phyloP scores from a whole-genome alignment of 2,113 vertebrate genomes.

The Lepidothrix coronata region DNA sequence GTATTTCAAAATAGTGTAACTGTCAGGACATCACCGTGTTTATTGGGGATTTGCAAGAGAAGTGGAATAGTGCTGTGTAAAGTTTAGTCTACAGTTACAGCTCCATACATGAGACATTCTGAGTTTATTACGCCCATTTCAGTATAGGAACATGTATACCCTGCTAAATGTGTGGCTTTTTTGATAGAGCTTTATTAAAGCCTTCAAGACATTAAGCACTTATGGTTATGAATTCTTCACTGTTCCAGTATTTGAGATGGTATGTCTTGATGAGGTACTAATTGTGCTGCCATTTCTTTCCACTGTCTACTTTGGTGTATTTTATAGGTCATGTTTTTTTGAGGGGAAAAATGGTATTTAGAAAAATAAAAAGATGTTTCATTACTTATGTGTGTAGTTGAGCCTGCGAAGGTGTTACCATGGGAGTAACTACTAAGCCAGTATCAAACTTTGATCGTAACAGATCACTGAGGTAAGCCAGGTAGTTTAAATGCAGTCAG shows the following conservation, averaged over 20 bases:
- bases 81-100: background rate
- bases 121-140: background rate
- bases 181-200: background rate
- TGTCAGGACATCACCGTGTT: background rate
- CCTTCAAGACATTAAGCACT: background rate
- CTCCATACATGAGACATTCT: background rate
- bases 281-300: background rate
- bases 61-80: background rate
- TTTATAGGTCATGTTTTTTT: background rate
- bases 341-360: background rate
- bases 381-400: background rate
- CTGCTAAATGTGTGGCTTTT: background rate
- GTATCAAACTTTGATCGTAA: background rate
- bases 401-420: background rate
- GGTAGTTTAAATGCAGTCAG: background rate
- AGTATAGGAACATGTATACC: background rate
- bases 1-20: background rate
- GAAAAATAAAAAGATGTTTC: background rate
- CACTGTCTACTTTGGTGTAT: background rate
- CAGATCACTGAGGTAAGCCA: background rate
- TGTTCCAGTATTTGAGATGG: background rate
- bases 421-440: background rate
- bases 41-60: background rate
- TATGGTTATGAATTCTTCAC: background rate
- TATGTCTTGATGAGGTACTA: background rate